These are phyloP conservation scores for Eledone cirrhosa DNA, from an alignment of 2,888 invertebrate species.

Conservation along the genomic window DNA sequence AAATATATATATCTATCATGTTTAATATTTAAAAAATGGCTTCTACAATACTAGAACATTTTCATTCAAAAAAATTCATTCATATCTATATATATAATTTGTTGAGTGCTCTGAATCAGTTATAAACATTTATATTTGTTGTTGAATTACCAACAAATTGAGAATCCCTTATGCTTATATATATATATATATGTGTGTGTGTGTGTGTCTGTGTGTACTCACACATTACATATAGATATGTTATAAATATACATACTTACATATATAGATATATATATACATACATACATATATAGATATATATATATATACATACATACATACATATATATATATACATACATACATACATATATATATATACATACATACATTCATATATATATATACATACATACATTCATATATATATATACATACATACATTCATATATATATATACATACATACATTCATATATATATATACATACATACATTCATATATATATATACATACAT, in stretches of 20 bases:
- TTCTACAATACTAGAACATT: too few species aligned
- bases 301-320: neutral
- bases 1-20: too few species aligned
- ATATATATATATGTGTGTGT: too few species aligned
- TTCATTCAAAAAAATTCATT: too few species aligned
- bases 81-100: too few species aligned
- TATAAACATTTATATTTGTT: too few species aligned
- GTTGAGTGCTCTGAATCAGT: too few species aligned
- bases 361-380: neutral
- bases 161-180: too few species aligned
- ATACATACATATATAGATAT: neutral
- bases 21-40: too few species aligned
- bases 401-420: neutral
- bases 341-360: neutral
- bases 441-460: neutral
- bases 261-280: neutral
- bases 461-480: neutral
- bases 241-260: neutral
- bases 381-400: neutral
- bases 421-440: neutral
- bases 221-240: neutral
- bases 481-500: constrained; percentile 11
- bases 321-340: neutral
- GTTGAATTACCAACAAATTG: too few species aligned
- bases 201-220: too few species aligned